Percentiles rank a stretch among this genome's conserved stretches.
Evolutionary conservation across 2,797 vertebrate species (phyloP).

Genomic region (Pseudocheirus occidentalis): DNA sequence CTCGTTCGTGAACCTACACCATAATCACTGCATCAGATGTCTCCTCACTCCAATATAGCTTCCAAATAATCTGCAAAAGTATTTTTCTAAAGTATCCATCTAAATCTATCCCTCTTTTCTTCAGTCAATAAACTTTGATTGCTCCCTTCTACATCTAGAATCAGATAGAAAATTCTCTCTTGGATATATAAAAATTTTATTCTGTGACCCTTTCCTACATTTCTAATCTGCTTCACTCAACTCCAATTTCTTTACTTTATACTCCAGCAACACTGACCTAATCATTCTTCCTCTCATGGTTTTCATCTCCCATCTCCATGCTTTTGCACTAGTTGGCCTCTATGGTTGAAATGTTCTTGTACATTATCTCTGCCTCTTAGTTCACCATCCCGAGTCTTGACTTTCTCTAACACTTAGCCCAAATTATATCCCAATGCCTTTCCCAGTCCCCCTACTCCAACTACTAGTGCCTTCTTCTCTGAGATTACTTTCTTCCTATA

Average conservation of each 20-base stretch:
- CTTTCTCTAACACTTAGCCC: neutral
- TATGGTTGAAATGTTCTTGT: neutral
- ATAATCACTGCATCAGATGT: neutral
- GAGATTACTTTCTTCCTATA: neutral
- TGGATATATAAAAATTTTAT: too few species aligned
- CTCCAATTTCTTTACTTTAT: neutral
- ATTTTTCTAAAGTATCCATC: neutral
- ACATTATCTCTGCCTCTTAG: neutral
- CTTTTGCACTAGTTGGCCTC: neutral
- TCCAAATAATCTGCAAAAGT: neutral
- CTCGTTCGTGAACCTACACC: neutral
- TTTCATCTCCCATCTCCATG: neutral
- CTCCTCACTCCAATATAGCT: neutral
- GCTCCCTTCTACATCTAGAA: too few species aligned
- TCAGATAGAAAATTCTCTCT: too few species aligned
- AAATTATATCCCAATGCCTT: neutral
- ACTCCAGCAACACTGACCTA: neutral
- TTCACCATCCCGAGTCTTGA: neutral
- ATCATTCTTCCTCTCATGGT: neutral
- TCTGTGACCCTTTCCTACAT: too few species aligned
- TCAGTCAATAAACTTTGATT: neutral
- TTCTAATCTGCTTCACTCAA: neutral
- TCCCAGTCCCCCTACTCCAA: neutral
- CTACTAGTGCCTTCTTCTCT: neutral
- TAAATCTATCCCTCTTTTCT: neutral